Percentiles rank a stretch among this genome's conserved stretches.
phyloP scores from a whole-genome alignment of 2,888 invertebrate species.

The Leptodirus hochenwartii region DNA sequence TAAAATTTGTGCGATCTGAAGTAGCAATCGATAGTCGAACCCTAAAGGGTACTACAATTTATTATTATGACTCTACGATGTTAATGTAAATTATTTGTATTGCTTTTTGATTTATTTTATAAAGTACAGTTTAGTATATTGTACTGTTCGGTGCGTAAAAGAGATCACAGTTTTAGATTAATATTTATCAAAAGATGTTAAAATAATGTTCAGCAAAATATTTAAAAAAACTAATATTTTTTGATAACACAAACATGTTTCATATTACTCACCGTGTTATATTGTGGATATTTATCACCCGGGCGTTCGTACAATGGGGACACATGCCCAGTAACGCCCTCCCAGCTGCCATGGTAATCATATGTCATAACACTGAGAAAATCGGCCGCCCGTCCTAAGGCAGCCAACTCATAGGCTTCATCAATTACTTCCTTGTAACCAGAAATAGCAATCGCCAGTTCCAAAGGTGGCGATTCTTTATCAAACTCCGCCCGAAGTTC shows the following conservation, averaged over 20 bases:
- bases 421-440: slow-evolving; percentile 85
- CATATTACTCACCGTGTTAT: slow-evolving; percentile 46
- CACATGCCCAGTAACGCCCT: slow-evolving; percentile 58
- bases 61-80: too few relatives aligned
- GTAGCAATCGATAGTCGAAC: too few relatives aligned
- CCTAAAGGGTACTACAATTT: too few relatives aligned
- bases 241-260: too few relatives aligned
- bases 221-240: neutral
- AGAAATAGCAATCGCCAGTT: slow-evolving; percentile 66
- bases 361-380: slow-evolving; percentile 77
- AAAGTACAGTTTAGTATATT: too few relatives aligned
- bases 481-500: slow-evolving; percentile 46
- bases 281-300: slow-evolving; percentile 52
- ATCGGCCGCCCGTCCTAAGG: slow-evolving; percentile 49
- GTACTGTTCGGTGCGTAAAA: too few relatives aligned
- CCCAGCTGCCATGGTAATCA: slow-evolving; percentile 85
- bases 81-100: too few relatives aligned
- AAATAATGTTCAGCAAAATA: slow-evolving; percentile 2
- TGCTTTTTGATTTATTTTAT: too few relatives aligned
- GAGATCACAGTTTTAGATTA: too few relatives aligned
- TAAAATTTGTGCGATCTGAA: too few relatives aligned
- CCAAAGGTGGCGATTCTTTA: slow-evolving; percentile 42
- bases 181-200: too few relatives aligned
- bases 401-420: slow-evolving; percentile 61
- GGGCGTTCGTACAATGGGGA: slow-evolving; percentile 52